Evolutionary conservation across 1,140 invertebrate genomes (phyloP).

Genomic region (Linepithema humile): DNA sequence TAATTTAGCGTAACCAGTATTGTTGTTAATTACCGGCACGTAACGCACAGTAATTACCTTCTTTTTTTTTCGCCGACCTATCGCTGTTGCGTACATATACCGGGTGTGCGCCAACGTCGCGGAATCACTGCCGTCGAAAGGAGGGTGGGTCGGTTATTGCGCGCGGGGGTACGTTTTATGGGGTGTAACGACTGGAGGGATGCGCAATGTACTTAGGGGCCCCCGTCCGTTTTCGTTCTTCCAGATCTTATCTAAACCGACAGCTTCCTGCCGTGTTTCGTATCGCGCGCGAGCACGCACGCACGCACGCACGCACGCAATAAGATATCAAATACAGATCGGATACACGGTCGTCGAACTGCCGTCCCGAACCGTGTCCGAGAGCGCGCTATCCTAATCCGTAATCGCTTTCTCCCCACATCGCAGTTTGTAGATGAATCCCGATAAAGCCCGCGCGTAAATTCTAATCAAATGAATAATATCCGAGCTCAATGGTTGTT

Average conservation of each 20-base stretch:
- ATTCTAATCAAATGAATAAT: constrained; percentile 21
- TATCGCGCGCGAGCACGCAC: constrained; percentile 71
- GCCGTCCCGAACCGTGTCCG: not conserved
- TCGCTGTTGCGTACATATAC: not conserved
- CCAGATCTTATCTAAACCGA: constrained; percentile 82
- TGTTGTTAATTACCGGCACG: not conserved
- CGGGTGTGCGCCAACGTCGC: not conserved
- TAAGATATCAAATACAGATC: constrained; percentile 72
- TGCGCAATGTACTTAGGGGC: constrained; percentile 68
- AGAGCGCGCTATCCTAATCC: not conserved
- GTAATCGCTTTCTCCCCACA: constrained; percentile 17
- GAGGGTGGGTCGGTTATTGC: constrained; percentile 80
- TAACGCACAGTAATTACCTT: constrained; percentile 5
- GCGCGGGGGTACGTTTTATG: constrained; percentile 79
- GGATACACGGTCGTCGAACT: constrained; percentile 39
- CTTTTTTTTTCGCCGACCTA: not conserved
- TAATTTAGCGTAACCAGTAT: not conserved
- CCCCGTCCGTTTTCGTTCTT: constrained; percentile 54
- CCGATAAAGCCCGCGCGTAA: constrained; percentile 23
- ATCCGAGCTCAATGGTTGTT: not conserved
- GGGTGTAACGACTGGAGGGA: constrained; percentile 79
- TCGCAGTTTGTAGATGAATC: constrained; percentile 26
- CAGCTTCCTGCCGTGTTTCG: constrained; percentile 76
- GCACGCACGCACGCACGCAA: constrained; percentile 68
- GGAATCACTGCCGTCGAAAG: constrained; percentile 68